phyloP scores from a whole-genome alignment of 1,140 invertebrate genomes.

The Melanaphis sacchari region DNA sequence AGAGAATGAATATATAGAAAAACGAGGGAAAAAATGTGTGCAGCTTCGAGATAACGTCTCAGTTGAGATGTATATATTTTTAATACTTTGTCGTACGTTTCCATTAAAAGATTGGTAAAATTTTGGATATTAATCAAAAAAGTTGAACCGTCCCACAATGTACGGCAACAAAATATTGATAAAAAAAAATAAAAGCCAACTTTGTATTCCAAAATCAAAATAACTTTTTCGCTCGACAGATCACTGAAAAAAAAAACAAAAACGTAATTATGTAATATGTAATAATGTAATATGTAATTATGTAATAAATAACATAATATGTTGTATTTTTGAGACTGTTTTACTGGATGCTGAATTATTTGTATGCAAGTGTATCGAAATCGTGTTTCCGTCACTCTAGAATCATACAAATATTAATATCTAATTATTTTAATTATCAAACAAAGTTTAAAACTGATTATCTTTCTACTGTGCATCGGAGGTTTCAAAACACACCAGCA shows the following conservation, averaged over 20 bases:
- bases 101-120: slow-evolving; percentile 47
- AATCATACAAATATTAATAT: not conserved
- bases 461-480: too few relatives aligned
- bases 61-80: not conserved
- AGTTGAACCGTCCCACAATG: not conserved
- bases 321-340: not conserved
- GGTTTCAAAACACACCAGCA: too few relatives aligned
- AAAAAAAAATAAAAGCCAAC: not conserved
- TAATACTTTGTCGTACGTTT: slow-evolving; percentile 33
- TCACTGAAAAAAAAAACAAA: not conserved
- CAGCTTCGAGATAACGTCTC: not conserved
- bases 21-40: slow-evolving; percentile 8
- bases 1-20: not conserved
- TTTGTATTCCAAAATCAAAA: not conserved
- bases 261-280: not conserved
- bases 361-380: not conserved
- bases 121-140: slow-evolving; percentile 34
- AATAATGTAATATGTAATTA: too few relatives aligned
- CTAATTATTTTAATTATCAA: too few relatives aligned
- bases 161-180: not conserved
- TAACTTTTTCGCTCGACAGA: not conserved
- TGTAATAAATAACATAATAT: too few relatives aligned
- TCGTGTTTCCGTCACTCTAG: not conserved
- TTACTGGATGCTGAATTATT: not conserved
- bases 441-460: too few relatives aligned